phyloP scores from a whole-genome alignment of 2,888 invertebrate species.

The Drosophila robusta region DNA sequence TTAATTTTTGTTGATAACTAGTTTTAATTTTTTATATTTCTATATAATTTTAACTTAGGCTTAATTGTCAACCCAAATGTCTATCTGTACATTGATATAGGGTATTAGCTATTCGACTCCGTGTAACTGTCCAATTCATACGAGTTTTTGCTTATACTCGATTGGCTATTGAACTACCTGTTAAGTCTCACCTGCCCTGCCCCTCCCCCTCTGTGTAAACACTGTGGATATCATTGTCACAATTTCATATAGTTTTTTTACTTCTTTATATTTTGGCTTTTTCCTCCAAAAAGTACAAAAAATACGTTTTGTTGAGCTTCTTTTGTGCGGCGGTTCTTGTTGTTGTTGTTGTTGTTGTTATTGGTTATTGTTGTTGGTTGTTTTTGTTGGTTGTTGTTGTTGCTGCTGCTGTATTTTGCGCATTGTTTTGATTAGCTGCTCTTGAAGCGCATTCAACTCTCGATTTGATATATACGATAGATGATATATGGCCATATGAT shows the following conservation, averaged over 20 bases:
- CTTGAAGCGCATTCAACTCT: slow-evolving; percentile 58
- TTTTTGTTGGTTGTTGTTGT: not conserved
- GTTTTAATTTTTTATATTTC: too few relatives aligned
- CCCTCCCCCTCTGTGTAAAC: not conserved
- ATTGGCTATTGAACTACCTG: slow-evolving; percentile 35
- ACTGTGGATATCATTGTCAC: slow-evolving; percentile 28
- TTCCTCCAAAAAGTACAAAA: slow-evolving; percentile 5
- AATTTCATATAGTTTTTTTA: slow-evolving; percentile 12
- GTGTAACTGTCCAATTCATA: not conserved
- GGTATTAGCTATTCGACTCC: slow-evolving; percentile 12
- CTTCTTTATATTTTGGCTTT: slow-evolving; percentile 6
- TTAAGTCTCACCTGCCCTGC: slow-evolving; percentile 6
- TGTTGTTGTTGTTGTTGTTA: slow-evolving; percentile 6
- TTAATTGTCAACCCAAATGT: not conserved
- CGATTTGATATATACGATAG: slow-evolving; percentile 31
- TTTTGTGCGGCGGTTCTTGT: slow-evolving; percentile 10
- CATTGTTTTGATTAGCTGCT: slow-evolving; percentile 55
- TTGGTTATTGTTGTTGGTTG: not conserved
- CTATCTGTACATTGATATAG: not conserved
- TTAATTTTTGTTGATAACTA: too few relatives aligned
- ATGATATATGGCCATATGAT: slow-evolving; percentile 25
- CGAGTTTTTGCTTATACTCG: slow-evolving; percentile 5
- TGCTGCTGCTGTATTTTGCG: slow-evolving; percentile 3
- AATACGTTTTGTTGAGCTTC: slow-evolving; percentile 25
- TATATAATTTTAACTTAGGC: too few relatives aligned